These are phyloP conservation scores for Oxystoma pomonae DNA, from an alignment of 2,888 invertebrate species.

Conservation along the genomic window DNA sequence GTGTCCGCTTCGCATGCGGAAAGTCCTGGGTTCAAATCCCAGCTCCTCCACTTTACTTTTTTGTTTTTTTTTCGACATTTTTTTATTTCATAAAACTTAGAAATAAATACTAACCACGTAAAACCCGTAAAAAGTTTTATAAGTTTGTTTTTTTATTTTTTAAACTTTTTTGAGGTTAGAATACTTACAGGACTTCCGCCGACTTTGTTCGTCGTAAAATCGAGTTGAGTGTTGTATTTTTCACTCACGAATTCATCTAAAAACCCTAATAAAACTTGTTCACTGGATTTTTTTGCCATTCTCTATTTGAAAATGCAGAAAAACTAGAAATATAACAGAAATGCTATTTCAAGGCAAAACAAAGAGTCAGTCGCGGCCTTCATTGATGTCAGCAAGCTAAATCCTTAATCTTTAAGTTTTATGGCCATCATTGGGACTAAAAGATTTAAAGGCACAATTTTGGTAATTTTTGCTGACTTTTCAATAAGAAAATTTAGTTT, in stretches of 20 bases:
- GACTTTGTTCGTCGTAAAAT: constrained; percentile 76
- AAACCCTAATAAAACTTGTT: constrained; percentile 66
- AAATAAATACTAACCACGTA: too few relatives aligned
- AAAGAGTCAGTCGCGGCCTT: too few relatives aligned
- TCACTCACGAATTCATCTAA: constrained; percentile 74
- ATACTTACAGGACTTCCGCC: constrained; percentile 71
- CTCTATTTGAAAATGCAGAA: constrained; percentile 12
- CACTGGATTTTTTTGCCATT: constrained; percentile 53
- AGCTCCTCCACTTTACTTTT: constrained; percentile 36
- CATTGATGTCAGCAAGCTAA: too few relatives aligned
- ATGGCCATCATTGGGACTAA: too few relatives aligned
- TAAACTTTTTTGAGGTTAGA: constrained; percentile 3
- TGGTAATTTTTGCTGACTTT: too few relatives aligned
- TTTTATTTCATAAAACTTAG: too few relatives aligned
- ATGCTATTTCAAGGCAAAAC: too few relatives aligned
- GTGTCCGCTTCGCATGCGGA: constrained; percentile 52
- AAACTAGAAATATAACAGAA: neutral
- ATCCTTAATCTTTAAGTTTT: too few relatives aligned
- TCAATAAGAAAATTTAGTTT: too few relatives aligned
- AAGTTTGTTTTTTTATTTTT: neutral
- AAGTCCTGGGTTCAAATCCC: constrained; percentile 45
- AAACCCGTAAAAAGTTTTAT: neutral
- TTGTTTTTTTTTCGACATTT: constrained; percentile 15
- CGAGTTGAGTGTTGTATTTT: constrained; percentile 61
- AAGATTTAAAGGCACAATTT: too few relatives aligned